Base-by-base conservation (phyloP, 2,113 vertebrate species). In the Pteruthius melanotis region DNA sequence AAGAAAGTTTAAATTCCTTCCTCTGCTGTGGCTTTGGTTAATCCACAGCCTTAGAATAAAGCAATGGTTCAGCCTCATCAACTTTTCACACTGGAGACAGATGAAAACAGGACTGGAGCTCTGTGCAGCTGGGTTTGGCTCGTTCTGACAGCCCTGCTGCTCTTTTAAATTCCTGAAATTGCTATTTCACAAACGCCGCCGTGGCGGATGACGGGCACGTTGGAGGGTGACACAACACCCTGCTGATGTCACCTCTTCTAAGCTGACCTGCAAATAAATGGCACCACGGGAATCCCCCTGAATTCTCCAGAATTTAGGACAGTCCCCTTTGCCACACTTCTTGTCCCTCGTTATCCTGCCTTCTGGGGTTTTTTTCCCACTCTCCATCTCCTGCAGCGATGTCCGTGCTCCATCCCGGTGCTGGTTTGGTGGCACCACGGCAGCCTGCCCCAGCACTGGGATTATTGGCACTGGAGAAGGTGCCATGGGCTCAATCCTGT, bases 271-370 rank as follows among this genome's bases (percentile, higher is more conserved):
- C 88, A 93, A 57, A 60, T 40, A 35, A 81, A 71, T 83, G 47
- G 81, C 71, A 39, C 60, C 13, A 2, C 30, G 94, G 92, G 92
- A 96, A 96, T 97, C 83, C 89, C 96, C 91, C 80, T 77, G 27
- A 77, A 81, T 89, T 94, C 76, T 93, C 86, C 69, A 31, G 80
- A 47, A 84, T 44, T 56, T 15, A 20, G 80, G 47, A 87, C 68
- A 37, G 2, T 92, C 27, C 68, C 89, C 86, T 88, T 95, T 94
- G 90, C 71, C 90, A 65, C 75, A 77, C 16, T 91, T 83, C 44
- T 78, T 30, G 30, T 19, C 15, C 68, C 20, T 77, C 9, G 21
- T 47, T 90, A 23, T 11, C 30, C 64, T 86, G 44, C 12, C 10
- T 60, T 39, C 56, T 40, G 31, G 60, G 18, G 27, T 22, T 27